phyloP scores from a whole-genome alignment of 2,888 invertebrate species.

The Philereme transversata region DNA sequence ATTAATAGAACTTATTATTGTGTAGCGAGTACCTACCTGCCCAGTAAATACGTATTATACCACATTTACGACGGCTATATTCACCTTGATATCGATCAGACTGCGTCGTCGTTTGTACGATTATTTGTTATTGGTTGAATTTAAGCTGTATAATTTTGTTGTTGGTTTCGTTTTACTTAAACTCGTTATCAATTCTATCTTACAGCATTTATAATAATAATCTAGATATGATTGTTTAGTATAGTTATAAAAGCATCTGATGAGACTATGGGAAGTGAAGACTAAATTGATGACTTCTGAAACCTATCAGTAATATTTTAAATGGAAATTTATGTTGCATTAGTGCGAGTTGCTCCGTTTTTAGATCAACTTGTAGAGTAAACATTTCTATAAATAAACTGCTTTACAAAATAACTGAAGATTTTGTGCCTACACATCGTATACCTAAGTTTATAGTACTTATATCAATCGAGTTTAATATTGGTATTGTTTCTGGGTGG shows the following conservation, averaged over 20 bases:
- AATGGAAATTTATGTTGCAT: conserved; percentile 37
- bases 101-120: conserved; percentile 31
- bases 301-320: no score
- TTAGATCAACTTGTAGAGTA: conserved; percentile 52
- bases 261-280: background rate
- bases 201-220: background rate
- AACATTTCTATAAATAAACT: conserved; percentile 61
- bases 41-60: conserved; percentile 44
- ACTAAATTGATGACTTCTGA: no score
- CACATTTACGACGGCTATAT: conserved; percentile 56
- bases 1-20: conserved; percentile 64
- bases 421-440: conserved; percentile 27
- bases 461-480: background rate
- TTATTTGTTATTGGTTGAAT: conserved; percentile 8
- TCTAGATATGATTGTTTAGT: background rate
- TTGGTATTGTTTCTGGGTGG: background rate
- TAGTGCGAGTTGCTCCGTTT: conserved; percentile 35
- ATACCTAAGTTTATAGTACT: background rate
- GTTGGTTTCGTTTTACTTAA: background rate
- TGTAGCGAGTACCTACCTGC: conserved; percentile 31
- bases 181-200: no score
- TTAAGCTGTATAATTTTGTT: background rate
- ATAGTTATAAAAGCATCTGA: background rate
- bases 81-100: conserved; percentile 71
- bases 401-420: conserved; percentile 53